A percentile compares a stretch with the other conserved stretches of the same genome.
Conservation (phyloP, 2,888 invertebrate genomes). For the Agrenia bidenticulata region DNA sequence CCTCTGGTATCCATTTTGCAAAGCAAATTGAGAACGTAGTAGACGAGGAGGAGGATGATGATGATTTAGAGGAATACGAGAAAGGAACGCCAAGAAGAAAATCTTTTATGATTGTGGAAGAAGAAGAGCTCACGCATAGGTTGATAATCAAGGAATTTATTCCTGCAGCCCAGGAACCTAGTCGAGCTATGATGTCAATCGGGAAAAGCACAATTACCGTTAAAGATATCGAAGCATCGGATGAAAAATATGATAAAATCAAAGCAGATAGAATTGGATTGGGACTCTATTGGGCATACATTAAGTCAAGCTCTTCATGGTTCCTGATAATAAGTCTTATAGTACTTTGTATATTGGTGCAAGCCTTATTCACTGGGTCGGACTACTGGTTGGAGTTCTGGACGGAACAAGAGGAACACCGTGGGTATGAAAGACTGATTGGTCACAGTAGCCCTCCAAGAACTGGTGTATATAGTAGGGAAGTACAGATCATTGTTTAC, state of each 20-base stretch:
- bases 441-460: too few species aligned
- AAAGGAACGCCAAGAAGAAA: not conserved
- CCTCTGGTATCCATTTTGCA: slow-evolving; percentile 19
- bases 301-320: slow-evolving; percentile 51
- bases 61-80: not conserved
- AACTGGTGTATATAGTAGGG: not conserved
- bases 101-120: not conserved
- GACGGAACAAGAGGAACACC: slow-evolving; percentile 53
- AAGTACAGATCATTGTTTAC: slow-evolving; percentile 26
- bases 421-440: not conserved
- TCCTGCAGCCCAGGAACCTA: not conserved
- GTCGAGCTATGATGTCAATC: not conserved
- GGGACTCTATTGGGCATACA: slow-evolving; percentile 5
- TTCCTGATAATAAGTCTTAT: slow-evolving; percentile 64
- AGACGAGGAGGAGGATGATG: slow-evolving; percentile 20
- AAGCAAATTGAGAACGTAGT: slow-evolving; percentile 13
- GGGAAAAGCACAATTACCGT: slow-evolving; percentile 3
- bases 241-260: not conserved
- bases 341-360: slow-evolving; percentile 63
- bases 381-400: slow-evolving; percentile 77
- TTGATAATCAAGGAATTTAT: slow-evolving; percentile 3
- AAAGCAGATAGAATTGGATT: slow-evolving; percentile 6
- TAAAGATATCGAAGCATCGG: not conserved
- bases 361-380: slow-evolving; percentile 65
- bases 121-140: not conserved